Evolutionary conservation across 2,888 invertebrate species (phyloP).

Genomic region (Cheilosia soror): DNA sequence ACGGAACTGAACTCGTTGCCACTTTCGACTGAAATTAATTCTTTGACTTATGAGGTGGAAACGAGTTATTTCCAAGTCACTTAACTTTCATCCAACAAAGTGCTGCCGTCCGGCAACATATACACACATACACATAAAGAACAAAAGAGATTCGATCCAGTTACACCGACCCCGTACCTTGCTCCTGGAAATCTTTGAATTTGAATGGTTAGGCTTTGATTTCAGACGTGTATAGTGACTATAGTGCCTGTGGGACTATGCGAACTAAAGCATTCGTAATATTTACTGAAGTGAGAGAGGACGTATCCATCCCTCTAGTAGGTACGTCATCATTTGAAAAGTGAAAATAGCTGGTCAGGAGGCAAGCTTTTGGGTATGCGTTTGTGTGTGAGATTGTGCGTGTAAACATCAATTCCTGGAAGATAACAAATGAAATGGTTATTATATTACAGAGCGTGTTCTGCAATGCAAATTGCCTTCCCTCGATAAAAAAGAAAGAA

Average conservation of each 20-base stretch:
- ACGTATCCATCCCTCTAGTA: conserved; percentile 6
- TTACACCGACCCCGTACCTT: background rate
- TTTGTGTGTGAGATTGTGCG: conserved; percentile 47
- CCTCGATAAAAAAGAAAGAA: conserved; percentile 10
- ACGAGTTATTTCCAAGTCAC: conserved; percentile 72
- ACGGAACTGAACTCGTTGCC: conserved; percentile 64
- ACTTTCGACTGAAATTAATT: conserved; percentile 74
- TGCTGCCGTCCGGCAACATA: conserved; percentile 57
- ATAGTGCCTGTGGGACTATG: conserved; percentile 43
- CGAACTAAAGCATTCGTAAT: conserved; percentile 34
- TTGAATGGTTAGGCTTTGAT: conserved; percentile 65
- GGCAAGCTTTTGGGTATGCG: background rate
- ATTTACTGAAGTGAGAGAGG: conserved; percentile 42
- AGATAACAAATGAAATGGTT: conserved; percentile 46
- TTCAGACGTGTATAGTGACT: conserved; percentile 30
- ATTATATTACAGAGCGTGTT: conserved; percentile 55
- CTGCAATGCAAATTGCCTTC: conserved; percentile 56
- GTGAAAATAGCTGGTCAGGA: conserved; percentile 20
- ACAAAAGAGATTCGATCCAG: conserved; percentile 52
- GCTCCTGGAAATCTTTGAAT: conserved; percentile 46
- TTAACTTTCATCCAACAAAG: conserved; percentile 75
- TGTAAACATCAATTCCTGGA: conserved; percentile 43
- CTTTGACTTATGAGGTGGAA: conserved; percentile 75
- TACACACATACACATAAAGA: conserved; percentile 38
- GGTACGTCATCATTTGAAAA: conserved; percentile 24